Conservation (phyloP, 2,113 vertebrate genomes). For the Pipra filicauda region DNA sequence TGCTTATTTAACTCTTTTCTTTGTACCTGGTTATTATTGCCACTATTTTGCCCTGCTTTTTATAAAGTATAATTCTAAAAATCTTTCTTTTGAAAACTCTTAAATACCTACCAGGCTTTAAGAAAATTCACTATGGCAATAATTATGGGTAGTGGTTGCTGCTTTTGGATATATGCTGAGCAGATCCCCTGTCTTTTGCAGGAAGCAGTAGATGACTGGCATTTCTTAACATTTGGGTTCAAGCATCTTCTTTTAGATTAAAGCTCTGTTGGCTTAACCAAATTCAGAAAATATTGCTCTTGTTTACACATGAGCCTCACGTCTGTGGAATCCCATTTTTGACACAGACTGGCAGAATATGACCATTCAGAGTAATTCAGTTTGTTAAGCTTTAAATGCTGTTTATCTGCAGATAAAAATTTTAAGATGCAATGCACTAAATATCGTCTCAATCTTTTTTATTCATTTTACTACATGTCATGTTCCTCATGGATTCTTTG, state of each 20-base stretch:
- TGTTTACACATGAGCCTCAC: rapidly evolving
- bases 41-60: not conserved
- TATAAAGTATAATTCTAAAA: not conserved
- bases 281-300: not conserved
- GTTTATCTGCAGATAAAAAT: not conserved
- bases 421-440: not conserved
- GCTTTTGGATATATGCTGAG: not conserved
- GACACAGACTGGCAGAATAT: not conserved
- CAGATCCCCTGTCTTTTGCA: not conserved
- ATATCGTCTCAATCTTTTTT: not conserved
- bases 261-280: not conserved
- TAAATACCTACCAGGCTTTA: not conserved
- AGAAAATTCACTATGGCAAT: not conserved
- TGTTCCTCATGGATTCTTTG: not conserved
- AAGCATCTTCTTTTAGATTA: not conserved
- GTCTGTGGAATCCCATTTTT: not conserved
- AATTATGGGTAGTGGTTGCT: not conserved
- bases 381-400: not conserved
- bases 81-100: not conserved
- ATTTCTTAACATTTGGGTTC: not conserved
- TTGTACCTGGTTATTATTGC: not conserved
- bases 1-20: not conserved
- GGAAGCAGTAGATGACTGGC: not conserved
- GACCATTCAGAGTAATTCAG: rapidly evolving
- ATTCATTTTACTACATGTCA: not conserved